These are phyloP conservation scores for Turdus rufiventris DNA, from an alignment of 2,113 vertebrate species.

Conservation along the genomic window DNA sequence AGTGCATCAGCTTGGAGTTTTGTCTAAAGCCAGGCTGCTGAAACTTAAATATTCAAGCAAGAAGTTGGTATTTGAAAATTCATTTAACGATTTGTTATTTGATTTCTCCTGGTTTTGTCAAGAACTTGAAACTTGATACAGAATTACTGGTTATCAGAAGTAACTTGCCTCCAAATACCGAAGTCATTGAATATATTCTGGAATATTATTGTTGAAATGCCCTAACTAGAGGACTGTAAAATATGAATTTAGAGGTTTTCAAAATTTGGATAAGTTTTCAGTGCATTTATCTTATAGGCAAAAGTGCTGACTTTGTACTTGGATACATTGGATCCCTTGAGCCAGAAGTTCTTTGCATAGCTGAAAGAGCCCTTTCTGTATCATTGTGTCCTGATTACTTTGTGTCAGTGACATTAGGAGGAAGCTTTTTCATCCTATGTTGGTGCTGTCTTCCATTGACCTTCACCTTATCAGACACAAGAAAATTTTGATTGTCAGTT, in stretches of 20 bases:
- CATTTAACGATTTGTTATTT: not conserved
- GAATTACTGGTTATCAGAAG: not conserved
- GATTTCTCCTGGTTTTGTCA: not conserved
- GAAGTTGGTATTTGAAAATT: not conserved
- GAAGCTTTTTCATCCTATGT: not conserved
- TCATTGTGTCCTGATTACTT: not conserved
- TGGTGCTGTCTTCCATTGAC: not conserved
- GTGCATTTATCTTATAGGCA: not conserved
- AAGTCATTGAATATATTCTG: not conserved
- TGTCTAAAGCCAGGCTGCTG: not conserved
- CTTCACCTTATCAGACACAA: not conserved
- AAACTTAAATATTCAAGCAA: not conserved
- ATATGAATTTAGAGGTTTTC: not conserved
- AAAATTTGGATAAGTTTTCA: not conserved
- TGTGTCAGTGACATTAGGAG: not conserved
- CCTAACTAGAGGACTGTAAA: not conserved
- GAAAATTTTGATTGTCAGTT: not conserved
- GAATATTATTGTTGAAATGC: not conserved
- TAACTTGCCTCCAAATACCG: not conserved
- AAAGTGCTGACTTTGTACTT: not conserved
- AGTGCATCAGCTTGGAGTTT: not conserved
- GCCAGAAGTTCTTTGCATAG: rapidly evolving
- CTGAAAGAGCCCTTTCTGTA: not conserved
- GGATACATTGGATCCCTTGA: not conserved
- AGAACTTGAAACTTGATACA: not conserved